phyloP scores from a whole-genome alignment of 2,888 invertebrate genomes.

The Scaptomyza reducta region DNA sequence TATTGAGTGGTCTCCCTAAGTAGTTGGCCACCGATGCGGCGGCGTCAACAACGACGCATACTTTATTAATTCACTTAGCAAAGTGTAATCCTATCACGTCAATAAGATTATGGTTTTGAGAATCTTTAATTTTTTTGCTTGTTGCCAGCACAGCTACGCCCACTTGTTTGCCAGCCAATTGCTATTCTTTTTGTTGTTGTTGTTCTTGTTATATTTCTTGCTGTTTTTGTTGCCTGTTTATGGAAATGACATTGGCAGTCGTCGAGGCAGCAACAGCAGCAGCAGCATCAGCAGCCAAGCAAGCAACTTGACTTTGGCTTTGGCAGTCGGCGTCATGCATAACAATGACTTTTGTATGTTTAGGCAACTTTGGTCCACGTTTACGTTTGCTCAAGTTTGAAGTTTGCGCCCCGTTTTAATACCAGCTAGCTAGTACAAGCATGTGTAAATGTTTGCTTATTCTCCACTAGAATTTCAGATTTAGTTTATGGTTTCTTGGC shows the following conservation, averaged over 20 bases:
- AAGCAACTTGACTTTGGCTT: slow-evolving; percentile 49
- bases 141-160: slow-evolving; percentile 25
- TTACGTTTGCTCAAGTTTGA: slow-evolving; percentile 34
- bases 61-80: slow-evolving; percentile 81
- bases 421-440: slow-evolving; percentile 15
- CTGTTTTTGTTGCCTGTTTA: slow-evolving; percentile 55
- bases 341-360: slow-evolving; percentile 70
- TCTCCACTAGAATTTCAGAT: slow-evolving; percentile 45
- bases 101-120: slow-evolving; percentile 81
- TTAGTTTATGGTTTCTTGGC: slow-evolving; percentile 19
- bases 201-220: slow-evolving; percentile 14
- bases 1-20: slow-evolving; percentile 76
- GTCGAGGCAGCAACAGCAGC: slow-evolving; percentile 19
- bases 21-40: slow-evolving; percentile 66
- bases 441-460: slow-evolving; percentile 58
- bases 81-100: slow-evolving; percentile 80
- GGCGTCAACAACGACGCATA: slow-evolving; percentile 44
- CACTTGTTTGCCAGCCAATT: slow-evolving; percentile 14
- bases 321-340: slow-evolving; percentile 74
- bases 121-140: slow-evolving; percentile 77
- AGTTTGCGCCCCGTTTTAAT: slow-evolving; percentile 64
- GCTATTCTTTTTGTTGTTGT: slow-evolving; percentile 19
- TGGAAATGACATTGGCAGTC: slow-evolving; percentile 64
- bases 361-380: slow-evolving; percentile 28
- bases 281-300: slow-evolving; percentile 22